phyloP scores from a whole-genome alignment of 2,888 invertebrate species.

The Heliconius cydno region DNA sequence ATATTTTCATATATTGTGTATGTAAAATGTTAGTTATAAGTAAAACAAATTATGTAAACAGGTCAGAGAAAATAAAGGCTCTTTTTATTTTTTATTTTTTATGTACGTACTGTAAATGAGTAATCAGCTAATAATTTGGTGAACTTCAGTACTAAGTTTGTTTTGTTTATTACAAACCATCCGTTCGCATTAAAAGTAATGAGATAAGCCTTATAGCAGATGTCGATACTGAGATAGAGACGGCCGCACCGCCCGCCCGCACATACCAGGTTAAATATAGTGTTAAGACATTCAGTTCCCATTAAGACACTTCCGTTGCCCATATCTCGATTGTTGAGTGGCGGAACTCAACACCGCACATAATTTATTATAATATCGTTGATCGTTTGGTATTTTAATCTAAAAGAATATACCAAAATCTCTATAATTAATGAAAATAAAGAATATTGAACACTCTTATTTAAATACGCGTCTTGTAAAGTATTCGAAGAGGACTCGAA shows the following conservation, averaged over 20 bases:
- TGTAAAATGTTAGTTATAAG: too few relatives aligned
- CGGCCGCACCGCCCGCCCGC: not conserved
- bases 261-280: too few relatives aligned
- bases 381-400: too few relatives aligned
- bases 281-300: not conserved
- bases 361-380: too few relatives aligned
- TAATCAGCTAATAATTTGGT: too few relatives aligned
- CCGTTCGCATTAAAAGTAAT: constrained; percentile 6
- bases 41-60: too few relatives aligned
- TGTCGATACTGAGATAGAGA: not conserved
- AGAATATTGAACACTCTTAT: not conserved
- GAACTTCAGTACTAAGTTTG: not conserved
- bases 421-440: not conserved
- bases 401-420: too few relatives aligned
- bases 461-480: not conserved
- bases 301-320: too few relatives aligned
- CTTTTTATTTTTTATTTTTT: too few relatives aligned
- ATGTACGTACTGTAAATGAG: too few relatives aligned
- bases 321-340: not conserved
- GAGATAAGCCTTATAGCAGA: constrained; percentile 12
- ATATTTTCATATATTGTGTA: too few relatives aligned
- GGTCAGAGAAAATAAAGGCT: too few relatives aligned
- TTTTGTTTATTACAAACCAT: not conserved
- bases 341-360: not conserved
- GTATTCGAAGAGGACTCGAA: not conserved